Evolutionary conservation across 2,888 invertebrate species (phyloP).

Genomic region (Synanthedon tipuliformis): DNA sequence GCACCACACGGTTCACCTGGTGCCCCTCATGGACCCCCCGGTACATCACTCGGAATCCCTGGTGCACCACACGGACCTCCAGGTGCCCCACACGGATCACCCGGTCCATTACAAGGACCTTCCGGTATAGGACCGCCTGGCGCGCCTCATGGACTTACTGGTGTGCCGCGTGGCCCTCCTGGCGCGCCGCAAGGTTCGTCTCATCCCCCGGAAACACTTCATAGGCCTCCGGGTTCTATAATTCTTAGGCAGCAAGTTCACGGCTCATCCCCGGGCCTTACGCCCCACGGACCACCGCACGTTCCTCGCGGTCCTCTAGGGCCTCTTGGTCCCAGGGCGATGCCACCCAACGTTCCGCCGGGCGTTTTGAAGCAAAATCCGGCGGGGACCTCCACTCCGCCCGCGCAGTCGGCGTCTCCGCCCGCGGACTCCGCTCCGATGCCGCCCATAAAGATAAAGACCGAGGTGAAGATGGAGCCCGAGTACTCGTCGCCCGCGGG

Average conservation of each 20-base stretch:
- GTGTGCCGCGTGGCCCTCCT: constrained; percentile 4
- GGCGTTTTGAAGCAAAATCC: constrained; percentile 6
- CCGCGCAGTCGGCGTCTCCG: constrained; percentile 2
- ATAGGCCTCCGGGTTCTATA: neutral
- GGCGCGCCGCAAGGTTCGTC: constrained; percentile 7
- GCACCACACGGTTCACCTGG: neutral
- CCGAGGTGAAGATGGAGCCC: constrained; percentile 61
- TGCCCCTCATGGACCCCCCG: neutral
- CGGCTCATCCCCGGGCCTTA: neutral
- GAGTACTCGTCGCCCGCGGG: constrained; percentile 47
- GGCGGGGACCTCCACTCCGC: constrained; percentile 10
- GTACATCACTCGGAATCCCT: constrained; percentile 2
- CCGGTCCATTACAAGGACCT: too few relatives aligned
- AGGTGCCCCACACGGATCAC: neutral
- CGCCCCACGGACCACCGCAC: constrained; percentile 3
- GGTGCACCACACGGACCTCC: neutral
- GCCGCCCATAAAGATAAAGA: constrained; percentile 42
- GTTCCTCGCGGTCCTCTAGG: constrained; percentile 4
- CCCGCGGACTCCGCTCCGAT: constrained; percentile 1
- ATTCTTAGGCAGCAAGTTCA: neutral
- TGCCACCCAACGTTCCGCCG: constrained; percentile 4
- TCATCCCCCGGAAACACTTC: neutral
- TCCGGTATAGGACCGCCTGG: neutral
- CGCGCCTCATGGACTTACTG: neutral
- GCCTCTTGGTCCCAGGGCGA: constrained; percentile 10